phyloP scores from a whole-genome alignment of 2,113 vertebrate species.

The Lepidothrix coronata region DNA sequence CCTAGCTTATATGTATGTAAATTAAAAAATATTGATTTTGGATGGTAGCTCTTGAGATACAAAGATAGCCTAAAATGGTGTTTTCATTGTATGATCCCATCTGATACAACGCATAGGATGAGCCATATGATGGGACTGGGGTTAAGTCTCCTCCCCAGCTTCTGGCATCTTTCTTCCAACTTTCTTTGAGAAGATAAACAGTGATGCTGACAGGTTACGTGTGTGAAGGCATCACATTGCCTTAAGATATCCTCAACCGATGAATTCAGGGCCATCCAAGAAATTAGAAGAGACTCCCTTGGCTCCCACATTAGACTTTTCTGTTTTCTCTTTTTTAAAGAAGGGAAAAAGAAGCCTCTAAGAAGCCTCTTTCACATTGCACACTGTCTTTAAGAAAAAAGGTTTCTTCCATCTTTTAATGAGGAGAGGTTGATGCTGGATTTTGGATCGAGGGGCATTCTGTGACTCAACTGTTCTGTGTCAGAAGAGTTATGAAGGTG shows the following conservation, averaged over 20 bases:
- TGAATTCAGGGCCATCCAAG: constrained; percentile 34
- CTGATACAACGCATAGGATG: constrained; percentile 15
- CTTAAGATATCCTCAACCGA: constrained; percentile 46
- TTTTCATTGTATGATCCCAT: constrained; percentile 47
- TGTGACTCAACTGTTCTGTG: not conserved
- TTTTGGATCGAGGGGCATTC: not conserved
- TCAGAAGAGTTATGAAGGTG: not conserved
- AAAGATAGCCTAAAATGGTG: constrained; percentile 48
- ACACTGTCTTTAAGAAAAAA: not conserved
- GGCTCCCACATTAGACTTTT: not conserved
- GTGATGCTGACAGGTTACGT: constrained; percentile 37
- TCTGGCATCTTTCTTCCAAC: constrained; percentile 47
- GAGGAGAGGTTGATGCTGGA: not conserved
- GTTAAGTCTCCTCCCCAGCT: constrained; percentile 50
- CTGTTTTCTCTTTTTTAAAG: not conserved
- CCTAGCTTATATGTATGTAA: constrained; percentile 61
- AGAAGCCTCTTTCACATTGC: not conserved
- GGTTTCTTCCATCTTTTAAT: not conserved
- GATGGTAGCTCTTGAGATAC: constrained; percentile 31
- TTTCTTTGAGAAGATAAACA: constrained; percentile 43
- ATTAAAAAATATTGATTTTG: constrained; percentile 63
- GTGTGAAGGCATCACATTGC: constrained; percentile 37
- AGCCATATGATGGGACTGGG: not conserved
- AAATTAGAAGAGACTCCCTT: constrained; percentile 44
- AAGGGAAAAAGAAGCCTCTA: not conserved